Evolutionary conservation across 1,140 invertebrate genomes (phyloP), one percentile per base, ranked within the genome.

Genomic region (Pseudomyrmex dendroicus): DNA sequence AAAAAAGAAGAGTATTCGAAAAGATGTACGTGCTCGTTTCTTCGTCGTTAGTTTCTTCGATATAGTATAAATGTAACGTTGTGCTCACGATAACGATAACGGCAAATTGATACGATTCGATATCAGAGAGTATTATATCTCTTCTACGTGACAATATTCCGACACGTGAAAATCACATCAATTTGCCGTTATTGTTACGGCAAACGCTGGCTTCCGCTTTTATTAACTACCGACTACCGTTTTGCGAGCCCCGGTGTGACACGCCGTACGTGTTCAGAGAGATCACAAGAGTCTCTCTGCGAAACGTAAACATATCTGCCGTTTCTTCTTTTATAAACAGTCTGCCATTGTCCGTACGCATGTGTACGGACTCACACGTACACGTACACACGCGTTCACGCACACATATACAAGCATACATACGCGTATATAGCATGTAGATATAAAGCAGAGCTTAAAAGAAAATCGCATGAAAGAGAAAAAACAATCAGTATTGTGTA

Each of bases 71-170:
- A n/a, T 7, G 17, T 56, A 72, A 57, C 15, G 7, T 25, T 20
- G 10, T 44, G 25, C 25, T 17, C 9, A 5, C 54, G 66, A 72
- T 80, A 72, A 80, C 66, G 76, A 72, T 80, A 80, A 70, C 76
- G 76, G n/a, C 64, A 72, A 80, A 80, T 59, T 72, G 76, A 80
- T 80, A 80, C 54, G 54, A 80, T 72, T 48, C 50, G 12, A 1
- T 66, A 66, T 66, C 52, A 9, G 35, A 35, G 35, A 35, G 4
- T 35, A 35, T 35, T 35, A 35, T 35, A 35, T 35, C 35, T 35
- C 35, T 5, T 35, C 35, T 35, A 35, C 35, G 35, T 5, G 5
- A 7, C 17, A 10, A 17, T 5, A 3, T 68, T n/a, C 64, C 7
- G 35, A 44, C 9, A 35, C 12, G 20, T 44, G n/a, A 35, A 80